Conservation (phyloP, 2,113 vertebrate genomes). For the Calyptommatus sinebrachiatus region DNA sequence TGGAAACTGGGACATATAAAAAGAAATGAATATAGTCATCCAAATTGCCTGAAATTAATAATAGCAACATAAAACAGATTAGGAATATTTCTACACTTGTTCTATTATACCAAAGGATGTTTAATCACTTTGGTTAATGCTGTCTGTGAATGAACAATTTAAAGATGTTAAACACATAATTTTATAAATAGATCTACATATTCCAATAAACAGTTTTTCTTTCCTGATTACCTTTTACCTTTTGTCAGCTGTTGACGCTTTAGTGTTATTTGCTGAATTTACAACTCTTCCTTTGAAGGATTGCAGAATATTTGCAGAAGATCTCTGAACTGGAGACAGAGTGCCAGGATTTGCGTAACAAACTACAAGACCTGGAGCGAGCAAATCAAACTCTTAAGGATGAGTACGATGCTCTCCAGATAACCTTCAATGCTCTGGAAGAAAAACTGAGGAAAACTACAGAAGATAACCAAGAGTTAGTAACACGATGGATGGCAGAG, state of each 20-base stretch:
- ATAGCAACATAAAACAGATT: no score
- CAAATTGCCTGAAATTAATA: no score
- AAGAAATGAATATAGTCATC: no score
- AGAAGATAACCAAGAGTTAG: constrained; percentile 96
- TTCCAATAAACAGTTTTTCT: no score
- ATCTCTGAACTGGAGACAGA: constrained; percentile 84
- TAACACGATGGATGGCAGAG: constrained; percentile 97
- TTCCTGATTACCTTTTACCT: no score
- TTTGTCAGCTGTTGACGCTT: neutral
- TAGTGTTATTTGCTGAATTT: neutral
- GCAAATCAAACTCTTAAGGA: constrained; percentile 97
- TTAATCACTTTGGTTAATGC: no score
- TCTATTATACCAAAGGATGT: no score
- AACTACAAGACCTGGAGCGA: constrained; percentile 87
- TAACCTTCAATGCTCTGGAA: constrained; percentile 94
- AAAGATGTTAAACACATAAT: no score
- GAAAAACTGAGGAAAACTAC: constrained; percentile 92
- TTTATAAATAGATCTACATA: no score
- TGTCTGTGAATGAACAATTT: no score
- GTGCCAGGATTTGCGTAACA: constrained; percentile 82
- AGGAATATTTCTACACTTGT: no score
- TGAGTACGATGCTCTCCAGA: constrained; percentile 96
- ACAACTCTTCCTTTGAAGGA: constrained; percentile 70
- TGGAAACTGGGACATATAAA: no score
- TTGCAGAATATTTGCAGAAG: constrained; percentile 86